phyloP scores from a whole-genome alignment of 2,888 invertebrate species.

The Drosophila picticornis region DNA sequence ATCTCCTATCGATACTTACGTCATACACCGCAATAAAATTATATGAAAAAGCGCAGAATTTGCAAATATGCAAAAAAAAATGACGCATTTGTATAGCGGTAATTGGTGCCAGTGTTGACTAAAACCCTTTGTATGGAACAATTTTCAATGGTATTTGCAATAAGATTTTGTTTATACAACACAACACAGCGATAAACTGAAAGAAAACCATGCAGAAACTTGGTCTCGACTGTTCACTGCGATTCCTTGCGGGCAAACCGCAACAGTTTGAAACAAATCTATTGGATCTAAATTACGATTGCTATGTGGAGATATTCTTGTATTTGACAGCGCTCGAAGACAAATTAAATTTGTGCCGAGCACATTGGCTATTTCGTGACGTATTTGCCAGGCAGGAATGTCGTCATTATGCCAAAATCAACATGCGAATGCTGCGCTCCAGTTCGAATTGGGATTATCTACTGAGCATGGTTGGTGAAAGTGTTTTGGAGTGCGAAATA shows the following conservation, averaged over 20 bases:
- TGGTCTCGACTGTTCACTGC: slow-evolving; percentile 53
- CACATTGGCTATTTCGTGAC: slow-evolving; percentile 47
- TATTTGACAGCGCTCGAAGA: slow-evolving; percentile 54
- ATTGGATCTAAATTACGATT: slow-evolving; percentile 69
- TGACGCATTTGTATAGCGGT: background rate
- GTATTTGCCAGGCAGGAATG: slow-evolving; percentile 38
- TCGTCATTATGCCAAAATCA: slow-evolving; percentile 49
- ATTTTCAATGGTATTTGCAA: background rate
- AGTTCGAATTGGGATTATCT: slow-evolving; percentile 59
- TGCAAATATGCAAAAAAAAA: background rate
- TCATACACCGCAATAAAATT: too few relatives aligned
- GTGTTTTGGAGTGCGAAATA: slow-evolving; percentile 53
- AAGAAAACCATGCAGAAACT: slow-evolving; percentile 60
- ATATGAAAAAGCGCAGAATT: too few relatives aligned
- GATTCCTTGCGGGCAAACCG: slow-evolving; percentile 49
- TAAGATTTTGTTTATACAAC: background rate
- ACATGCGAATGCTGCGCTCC: slow-evolving; percentile 49
- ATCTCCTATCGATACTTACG: background rate
- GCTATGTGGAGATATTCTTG: slow-evolving; percentile 55
- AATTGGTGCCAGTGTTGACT: slow-evolving; percentile 3
- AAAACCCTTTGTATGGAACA: background rate
- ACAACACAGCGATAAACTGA: slow-evolving; percentile 12
- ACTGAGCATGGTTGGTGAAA: slow-evolving; percentile 47
- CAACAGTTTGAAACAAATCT: slow-evolving; percentile 25
- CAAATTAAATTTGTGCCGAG: slow-evolving; percentile 53